Conservation (phyloP, 2,113 vertebrate genomes). For the Periophthalmodon schlosseri region DNA sequence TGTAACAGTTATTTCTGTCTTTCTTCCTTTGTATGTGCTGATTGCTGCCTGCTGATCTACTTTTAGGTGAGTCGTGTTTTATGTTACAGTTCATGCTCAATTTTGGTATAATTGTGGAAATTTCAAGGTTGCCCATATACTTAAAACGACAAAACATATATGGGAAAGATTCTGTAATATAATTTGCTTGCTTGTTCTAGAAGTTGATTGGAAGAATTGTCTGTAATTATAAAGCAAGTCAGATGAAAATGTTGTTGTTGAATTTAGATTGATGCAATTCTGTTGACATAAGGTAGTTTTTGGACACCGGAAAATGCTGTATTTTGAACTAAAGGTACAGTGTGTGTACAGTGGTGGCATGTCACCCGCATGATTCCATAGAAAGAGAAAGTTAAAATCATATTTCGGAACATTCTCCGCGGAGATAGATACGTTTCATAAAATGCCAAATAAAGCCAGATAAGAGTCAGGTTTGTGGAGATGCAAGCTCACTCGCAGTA, state of each 20-base stretch:
- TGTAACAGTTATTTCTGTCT: slow-evolving; percentile 37
- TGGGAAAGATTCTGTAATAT: too few relatives aligned
- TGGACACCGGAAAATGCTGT: not conserved
- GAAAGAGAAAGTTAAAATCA: too few relatives aligned
- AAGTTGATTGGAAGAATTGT: too few relatives aligned
- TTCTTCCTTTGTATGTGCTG: slow-evolving; percentile 59
- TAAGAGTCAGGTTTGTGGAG: too few relatives aligned
- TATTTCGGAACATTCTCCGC: too few relatives aligned
- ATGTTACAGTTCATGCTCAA: slow-evolving; percentile 5
- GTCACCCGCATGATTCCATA: too few relatives aligned
- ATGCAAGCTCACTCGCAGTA: too few relatives aligned
- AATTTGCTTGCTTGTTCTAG: too few relatives aligned
- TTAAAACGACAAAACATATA: not conserved
- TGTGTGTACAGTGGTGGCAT: not conserved
- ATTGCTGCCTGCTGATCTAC: slow-evolving; percentile 13
- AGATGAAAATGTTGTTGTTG: not conserved
- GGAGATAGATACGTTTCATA: too few relatives aligned
- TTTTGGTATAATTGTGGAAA: too few relatives aligned
- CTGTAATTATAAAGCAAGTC: too few relatives aligned
- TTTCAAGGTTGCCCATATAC: not conserved
- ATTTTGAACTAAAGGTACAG: not conserved
- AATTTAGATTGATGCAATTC: not conserved
- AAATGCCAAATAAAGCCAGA: too few relatives aligned
- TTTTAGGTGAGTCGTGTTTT: slow-evolving; percentile 61
- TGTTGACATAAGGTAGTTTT: not conserved